Conservation (phyloP, 2,888 invertebrate genomes). For the Thymelicus lineola region DNA sequence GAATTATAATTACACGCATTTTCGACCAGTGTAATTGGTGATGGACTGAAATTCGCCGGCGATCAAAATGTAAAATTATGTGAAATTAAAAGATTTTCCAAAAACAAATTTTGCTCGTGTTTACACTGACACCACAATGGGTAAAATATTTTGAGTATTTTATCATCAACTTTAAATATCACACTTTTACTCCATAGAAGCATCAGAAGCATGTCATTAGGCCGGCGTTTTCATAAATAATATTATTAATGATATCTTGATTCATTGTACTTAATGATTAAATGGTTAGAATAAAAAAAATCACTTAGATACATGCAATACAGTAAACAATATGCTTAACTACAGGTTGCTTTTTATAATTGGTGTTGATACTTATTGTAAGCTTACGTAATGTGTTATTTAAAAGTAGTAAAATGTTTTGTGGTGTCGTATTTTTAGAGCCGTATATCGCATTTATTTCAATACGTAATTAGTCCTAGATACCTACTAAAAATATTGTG, state of each 20-base stretch:
- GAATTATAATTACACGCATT: constrained; percentile 1
- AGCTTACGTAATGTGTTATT: neutral
- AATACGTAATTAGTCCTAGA: no score
- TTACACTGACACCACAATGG: constrained; percentile 17
- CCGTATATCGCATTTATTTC: no score
- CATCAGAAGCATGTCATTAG: constrained; percentile 28
- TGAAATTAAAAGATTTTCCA: constrained; percentile 24
- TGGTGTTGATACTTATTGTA: neutral
- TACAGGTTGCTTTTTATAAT: no score
- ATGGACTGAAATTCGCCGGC: constrained; percentile 17
- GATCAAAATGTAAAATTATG: constrained; percentile 21
- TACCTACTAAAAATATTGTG: no score
- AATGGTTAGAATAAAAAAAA: constrained; percentile 9
- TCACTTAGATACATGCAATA: constrained; percentile 1
- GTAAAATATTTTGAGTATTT: constrained; percentile 33
- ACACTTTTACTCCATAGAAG: constrained; percentile 16
- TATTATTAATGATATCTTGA: constrained; percentile 9
- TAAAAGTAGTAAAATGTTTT: neutral
- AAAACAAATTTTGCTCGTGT: constrained; percentile 20
- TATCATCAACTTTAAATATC: constrained; percentile 6
- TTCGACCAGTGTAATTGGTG: neutral
- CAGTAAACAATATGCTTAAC: constrained; percentile 25
- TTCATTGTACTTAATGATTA: constrained; percentile 8
- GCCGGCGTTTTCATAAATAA: constrained; percentile 20
- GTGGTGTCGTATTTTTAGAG: neutral